Percentiles rank a stretch among this genome's conserved stretches.
Conservation (phyloP, 2,113 vertebrate species). For the Myanophis thanlyinensis region DNA sequence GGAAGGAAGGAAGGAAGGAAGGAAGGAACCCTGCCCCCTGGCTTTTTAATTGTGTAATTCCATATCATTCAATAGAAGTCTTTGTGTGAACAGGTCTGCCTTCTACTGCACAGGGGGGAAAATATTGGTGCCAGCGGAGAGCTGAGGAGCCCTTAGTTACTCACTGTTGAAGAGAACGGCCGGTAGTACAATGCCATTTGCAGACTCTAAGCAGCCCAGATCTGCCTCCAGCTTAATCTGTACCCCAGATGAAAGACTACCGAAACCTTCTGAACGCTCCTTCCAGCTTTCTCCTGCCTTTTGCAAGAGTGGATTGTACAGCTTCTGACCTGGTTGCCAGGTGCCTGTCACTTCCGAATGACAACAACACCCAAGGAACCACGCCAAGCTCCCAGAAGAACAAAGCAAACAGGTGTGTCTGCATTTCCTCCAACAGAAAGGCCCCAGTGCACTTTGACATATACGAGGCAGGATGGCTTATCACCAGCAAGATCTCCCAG, state of each 20-base stretch:
- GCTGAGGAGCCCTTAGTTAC: not conserved
- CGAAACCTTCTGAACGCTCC: not conserved
- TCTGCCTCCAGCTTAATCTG: not conserved
- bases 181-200: constrained; percentile 52
- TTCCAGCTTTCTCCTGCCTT: not conserved
- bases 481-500: accelerated
- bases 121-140: not conserved
- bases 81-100: not conserved
- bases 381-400: not conserved
- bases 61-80: not conserved
- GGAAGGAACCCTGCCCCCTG: not conserved
- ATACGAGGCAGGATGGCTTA: too few relatives aligned
- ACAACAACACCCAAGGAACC: not conserved
- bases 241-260: accelerated
- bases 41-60: not conserved
- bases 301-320: not conserved
- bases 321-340: constrained; percentile 50
- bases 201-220: accelerated
- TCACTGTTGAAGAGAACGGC: constrained; percentile 51
- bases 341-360: constrained; percentile 28
- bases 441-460: accelerated
- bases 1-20: not conserved
- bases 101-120: not conserved
- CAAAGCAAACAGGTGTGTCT: not conserved
- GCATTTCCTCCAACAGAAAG: too few relatives aligned